Evolutionary conservation across 2,888 invertebrate species (phyloP).

Genomic region (Drosophila demipolita): DNA sequence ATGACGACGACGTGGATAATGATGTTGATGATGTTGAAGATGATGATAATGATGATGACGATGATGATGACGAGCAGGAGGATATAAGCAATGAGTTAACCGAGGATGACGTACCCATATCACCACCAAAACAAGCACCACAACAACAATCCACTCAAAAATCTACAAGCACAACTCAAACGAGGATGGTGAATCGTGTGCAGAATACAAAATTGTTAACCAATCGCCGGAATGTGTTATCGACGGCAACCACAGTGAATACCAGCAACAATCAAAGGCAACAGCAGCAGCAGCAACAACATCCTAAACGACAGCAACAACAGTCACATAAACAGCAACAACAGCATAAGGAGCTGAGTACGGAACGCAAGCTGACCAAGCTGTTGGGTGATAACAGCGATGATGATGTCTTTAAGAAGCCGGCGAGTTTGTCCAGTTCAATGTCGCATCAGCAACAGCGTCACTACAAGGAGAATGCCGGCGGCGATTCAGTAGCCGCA

Average conservation of each 20-base stretch:
- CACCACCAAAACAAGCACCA: conserved; percentile 23
- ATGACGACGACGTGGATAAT: conserved; percentile 52
- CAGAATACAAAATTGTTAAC: conserved; percentile 24
- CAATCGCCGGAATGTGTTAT: conserved; percentile 49
- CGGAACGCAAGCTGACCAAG: conserved; percentile 54
- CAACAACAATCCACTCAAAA: neutral
- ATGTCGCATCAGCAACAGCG: conserved; percentile 31
- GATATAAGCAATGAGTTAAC: conserved; percentile 56
- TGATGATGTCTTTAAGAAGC: conserved; percentile 65
- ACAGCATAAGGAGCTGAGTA: conserved; percentile 3
- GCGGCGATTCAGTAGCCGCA: conserved; percentile 3
- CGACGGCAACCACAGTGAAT: conserved; percentile 38
- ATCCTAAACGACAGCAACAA: conserved; percentile 5
- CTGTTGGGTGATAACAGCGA: conserved; percentile 52
- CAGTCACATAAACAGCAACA: conserved; percentile 12
- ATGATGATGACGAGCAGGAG: conserved; percentile 55
- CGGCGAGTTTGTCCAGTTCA: conserved; percentile 42
- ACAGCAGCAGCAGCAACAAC: conserved; percentile 16
- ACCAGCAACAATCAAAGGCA: conserved; percentile 44
- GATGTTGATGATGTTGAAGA: conserved; percentile 57
- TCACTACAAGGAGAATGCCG: conserved; percentile 60
- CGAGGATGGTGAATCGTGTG: conserved; percentile 31
- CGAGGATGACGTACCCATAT: conserved; percentile 49
- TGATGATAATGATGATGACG: conserved; percentile 46
- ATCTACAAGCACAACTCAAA: conserved; percentile 3